These are phyloP conservation scores for Galerucella nymphaeae DNA, from an alignment of 2,888 invertebrate genomes.

Conservation along the genomic window DNA sequence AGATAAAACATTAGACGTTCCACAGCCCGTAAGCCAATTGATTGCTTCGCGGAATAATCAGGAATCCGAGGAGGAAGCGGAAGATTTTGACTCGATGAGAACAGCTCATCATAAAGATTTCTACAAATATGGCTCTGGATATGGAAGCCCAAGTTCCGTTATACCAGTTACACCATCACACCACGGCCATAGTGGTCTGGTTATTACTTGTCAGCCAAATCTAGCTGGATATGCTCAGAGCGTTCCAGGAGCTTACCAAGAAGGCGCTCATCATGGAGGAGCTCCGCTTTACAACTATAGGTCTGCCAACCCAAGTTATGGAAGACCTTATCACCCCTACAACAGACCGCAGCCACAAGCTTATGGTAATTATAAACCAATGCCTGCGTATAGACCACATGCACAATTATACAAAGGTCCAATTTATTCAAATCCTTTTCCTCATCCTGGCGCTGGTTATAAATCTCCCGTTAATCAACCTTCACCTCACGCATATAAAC, in stretches of 20 bases:
- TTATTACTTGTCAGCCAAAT: conserved; percentile 64
- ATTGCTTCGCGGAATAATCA: neutral
- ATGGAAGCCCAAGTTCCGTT: conserved; percentile 24
- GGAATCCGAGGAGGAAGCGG: conserved; percentile 21
- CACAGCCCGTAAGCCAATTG: too few species aligned
- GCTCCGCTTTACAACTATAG: conserved; percentile 37
- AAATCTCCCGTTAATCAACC: conserved; percentile 28
- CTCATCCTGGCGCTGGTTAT: conserved; percentile 28
- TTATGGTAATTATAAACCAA: conserved; percentile 22
- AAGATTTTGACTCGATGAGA: conserved; percentile 18
- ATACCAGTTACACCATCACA: conserved; percentile 38
- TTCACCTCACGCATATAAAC: conserved; percentile 22
- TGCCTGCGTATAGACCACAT: conserved; percentile 24
- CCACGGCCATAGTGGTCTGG: conserved; percentile 58
- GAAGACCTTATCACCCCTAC: conserved; percentile 37
- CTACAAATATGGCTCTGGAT: conserved; percentile 27
- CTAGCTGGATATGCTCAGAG: conserved; percentile 61
- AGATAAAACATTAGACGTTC: neutral
- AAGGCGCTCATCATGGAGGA: conserved; percentile 37
- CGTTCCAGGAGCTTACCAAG: conserved; percentile 30
- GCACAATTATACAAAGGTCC: conserved; percentile 39
- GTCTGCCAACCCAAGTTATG: conserved; percentile 42
- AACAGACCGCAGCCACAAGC: conserved; percentile 39
- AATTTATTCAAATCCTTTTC: conserved; percentile 30
- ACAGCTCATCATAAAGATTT: conserved; percentile 25